phyloP scores from a whole-genome alignment of 2,888 invertebrate genomes.

The Phengaris arion region DNA sequence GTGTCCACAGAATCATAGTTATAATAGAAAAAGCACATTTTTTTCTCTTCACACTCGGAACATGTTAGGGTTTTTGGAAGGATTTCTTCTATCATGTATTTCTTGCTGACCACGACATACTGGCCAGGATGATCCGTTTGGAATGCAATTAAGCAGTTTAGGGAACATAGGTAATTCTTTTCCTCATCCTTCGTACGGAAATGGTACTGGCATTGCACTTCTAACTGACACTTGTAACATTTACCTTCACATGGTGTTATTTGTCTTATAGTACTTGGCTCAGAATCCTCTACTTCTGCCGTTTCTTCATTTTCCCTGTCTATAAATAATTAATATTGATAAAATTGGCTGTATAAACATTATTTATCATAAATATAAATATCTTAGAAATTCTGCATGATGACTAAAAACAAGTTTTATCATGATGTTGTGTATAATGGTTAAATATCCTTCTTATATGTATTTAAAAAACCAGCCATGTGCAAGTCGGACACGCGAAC shows the following conservation, averaged over 20 bases:
- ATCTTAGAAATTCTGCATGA: neutral
- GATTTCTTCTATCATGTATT: conserved; percentile 69
- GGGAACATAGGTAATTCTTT: conserved; percentile 65
- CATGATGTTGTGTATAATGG: no score
- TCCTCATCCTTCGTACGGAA: conserved; percentile 54
- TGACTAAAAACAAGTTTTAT: no score
- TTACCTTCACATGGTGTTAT: conserved; percentile 54
- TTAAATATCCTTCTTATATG: no score
- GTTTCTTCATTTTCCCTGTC: conserved; percentile 75
- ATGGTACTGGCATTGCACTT: conserved; percentile 56
- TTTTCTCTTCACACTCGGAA: conserved; percentile 69
- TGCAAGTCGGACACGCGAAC: no score
- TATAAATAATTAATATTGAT: conserved; percentile 42
- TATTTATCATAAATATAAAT: neutral
- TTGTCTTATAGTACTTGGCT: conserved; percentile 64
- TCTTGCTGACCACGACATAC: conserved; percentile 54
- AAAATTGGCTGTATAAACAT: neutral
- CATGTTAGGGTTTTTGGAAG: conserved; percentile 51
- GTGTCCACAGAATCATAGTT: conserved; percentile 69
- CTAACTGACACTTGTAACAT: conserved; percentile 70
- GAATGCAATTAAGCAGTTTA: conserved; percentile 70
- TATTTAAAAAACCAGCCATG: no score
- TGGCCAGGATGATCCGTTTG: conserved; percentile 59
- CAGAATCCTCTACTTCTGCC: conserved; percentile 55
- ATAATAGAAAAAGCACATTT: conserved; percentile 69